A percentile compares a stretch with the other conserved stretches of the same genome.
Conservation (phyloP, 2,797 vertebrate genomes). For the Eremophila alpestris region DNA sequence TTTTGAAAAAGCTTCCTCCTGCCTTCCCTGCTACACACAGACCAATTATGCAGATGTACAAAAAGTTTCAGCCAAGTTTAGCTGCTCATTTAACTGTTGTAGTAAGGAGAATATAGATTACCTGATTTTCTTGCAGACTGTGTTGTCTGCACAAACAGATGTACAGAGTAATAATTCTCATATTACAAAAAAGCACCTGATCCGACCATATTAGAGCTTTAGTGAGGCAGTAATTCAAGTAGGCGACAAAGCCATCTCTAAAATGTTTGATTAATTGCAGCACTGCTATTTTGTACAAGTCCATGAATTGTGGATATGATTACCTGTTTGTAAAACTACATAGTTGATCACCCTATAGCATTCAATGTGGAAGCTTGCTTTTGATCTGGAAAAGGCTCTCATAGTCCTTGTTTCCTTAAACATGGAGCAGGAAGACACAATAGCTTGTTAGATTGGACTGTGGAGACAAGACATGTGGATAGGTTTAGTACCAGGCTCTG, state of each 20-base stretch:
- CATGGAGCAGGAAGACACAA: not conserved
- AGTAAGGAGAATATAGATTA: constrained; percentile 6
- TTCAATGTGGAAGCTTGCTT: not conserved
- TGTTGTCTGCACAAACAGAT: not conserved
- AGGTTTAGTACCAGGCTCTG: not conserved
- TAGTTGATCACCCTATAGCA: not conserved
- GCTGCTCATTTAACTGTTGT: not conserved
- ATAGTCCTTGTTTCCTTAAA: not conserved
- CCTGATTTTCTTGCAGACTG: constrained; percentile 5
- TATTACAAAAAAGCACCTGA: not conserved
- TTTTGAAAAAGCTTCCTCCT: not conserved
- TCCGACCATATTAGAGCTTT: not conserved
- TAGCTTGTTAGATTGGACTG: not conserved
- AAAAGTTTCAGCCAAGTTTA: not conserved
- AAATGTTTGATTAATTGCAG: constrained; percentile 13
- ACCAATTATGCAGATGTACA: not conserved
- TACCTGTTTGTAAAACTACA: not conserved
- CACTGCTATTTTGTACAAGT: not conserved
- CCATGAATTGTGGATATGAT: not conserved
- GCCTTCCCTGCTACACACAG: not conserved
- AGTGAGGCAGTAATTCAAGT: not conserved
- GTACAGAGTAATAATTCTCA: not conserved
- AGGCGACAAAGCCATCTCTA: not conserved
- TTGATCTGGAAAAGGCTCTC: not conserved
- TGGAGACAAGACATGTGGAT: not conserved